Evolutionary conservation across 2,797 vertebrate species (phyloP).

Genomic region (Sus cebifrons): DNA sequence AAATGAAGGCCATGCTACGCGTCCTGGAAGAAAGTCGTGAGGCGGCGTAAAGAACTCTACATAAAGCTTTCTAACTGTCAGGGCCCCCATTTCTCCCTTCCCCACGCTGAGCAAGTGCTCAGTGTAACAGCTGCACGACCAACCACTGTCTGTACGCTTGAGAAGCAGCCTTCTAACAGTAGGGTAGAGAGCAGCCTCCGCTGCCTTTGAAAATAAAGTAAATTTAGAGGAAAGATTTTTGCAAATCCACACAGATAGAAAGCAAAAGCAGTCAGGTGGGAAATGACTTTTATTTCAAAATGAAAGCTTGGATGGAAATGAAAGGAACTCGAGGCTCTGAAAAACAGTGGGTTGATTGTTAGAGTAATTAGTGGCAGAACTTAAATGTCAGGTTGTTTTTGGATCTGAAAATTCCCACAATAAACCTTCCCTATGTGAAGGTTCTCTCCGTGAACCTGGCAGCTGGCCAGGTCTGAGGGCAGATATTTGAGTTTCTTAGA

Average conservation of each 20-base stretch:
- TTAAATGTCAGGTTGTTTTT: conserved; percentile 63
- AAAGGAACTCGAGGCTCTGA: conserved; percentile 49
- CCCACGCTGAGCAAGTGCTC: neutral
- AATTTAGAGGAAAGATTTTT: conserved; percentile 24
- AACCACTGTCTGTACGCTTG: neutral
- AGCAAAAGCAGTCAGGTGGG: conserved; percentile 1
- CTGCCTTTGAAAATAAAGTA: conserved; percentile 4
- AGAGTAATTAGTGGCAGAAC: conserved; percentile 40
- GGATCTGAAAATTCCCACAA: neutral
- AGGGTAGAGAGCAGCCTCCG: neutral
- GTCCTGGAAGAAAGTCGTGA: neutral
- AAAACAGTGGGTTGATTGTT: conserved; percentile 62
- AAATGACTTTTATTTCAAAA: conserved; percentile 56
- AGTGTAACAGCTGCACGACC: neutral
- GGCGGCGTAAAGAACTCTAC: neutral
- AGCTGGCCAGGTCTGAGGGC: neutral
- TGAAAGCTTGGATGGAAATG: conserved; percentile 50
- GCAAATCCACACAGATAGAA: neutral
- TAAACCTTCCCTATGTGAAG: neutral
- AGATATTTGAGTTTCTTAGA: neutral
- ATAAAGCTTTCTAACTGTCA: neutral
- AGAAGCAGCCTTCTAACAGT: neutral
- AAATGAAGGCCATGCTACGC: neutral
- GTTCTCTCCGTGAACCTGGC: neutral
- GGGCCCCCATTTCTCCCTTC: neutral